Evolutionary conservation across 2,888 invertebrate genomes (phyloP).

Genomic region (Agonopterix heracliana): DNA sequence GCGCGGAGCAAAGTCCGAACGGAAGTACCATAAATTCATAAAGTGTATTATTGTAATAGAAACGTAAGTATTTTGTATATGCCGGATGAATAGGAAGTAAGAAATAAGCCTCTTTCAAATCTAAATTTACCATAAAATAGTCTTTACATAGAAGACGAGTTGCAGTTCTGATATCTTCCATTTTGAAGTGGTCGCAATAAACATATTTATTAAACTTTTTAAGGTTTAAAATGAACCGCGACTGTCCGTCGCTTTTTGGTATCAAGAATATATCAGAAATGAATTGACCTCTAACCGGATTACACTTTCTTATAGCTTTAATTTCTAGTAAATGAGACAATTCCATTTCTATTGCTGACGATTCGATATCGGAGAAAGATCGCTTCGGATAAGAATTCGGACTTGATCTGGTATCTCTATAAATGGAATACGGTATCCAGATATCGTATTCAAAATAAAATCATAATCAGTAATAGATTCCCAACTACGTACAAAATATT

Average conservation of each 20-base stretch:
- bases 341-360: neutral
- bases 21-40: constrained; percentile 4
- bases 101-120: neutral
- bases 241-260: neutral
- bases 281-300: neutral
- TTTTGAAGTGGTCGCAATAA: neutral
- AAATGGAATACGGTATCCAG: constrained; percentile 5
- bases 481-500: constrained; percentile 2
- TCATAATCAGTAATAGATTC: constrained; percentile 1
- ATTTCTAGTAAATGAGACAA: neutral
- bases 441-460: neutral
- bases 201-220: neutral
- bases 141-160: neutral
- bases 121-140: neutral
- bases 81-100: neutral
- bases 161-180: neutral
- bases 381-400: neutral
- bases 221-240: constrained; percentile 2
- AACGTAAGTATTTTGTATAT: constrained; percentile 2
- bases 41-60: neutral
- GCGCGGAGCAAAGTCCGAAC: neutral
- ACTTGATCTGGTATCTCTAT: neutral
- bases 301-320: neutral
- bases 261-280: neutral
- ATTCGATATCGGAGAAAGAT: neutral